Conservation (phyloP, 2,113 vertebrate species). For the Eupsittula cactorum region DNA sequence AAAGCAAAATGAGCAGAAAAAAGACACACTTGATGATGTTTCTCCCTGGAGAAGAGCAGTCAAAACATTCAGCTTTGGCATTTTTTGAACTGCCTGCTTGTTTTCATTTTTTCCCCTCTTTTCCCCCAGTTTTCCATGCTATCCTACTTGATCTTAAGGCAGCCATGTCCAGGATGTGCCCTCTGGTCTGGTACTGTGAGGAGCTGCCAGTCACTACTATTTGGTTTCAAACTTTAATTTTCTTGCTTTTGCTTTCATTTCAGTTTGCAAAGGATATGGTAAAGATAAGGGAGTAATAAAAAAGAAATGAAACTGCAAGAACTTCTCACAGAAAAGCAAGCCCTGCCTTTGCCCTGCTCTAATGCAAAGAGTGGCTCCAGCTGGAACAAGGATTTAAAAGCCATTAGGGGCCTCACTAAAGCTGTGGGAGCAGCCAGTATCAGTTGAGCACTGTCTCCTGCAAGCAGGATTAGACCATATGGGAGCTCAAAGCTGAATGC, state of each 20-base stretch:
- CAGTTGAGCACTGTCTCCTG: background rate
- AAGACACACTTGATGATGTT: background rate
- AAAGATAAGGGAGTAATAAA: background rate
- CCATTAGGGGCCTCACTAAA: background rate
- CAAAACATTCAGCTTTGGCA: accelerated
- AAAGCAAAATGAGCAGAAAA: background rate
- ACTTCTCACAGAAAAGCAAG: background rate
- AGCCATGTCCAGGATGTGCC: background rate
- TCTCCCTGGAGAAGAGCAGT: background rate
- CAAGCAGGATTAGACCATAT: background rate
- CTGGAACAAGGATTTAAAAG: background rate
- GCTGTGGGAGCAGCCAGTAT: background rate
- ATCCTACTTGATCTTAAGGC: background rate
- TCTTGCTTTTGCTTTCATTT: background rate
- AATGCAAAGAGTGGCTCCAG: background rate
- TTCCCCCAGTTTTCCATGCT: accelerated
- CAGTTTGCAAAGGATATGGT: background rate
- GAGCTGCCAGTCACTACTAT: accelerated
- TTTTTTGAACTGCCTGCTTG: background rate
- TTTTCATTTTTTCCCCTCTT: background rate
- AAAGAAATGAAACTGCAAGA: background rate
- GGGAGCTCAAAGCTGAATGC: background rate
- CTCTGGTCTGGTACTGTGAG: background rate
- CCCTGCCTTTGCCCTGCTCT: background rate
- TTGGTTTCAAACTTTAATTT: background rate